These are phyloP conservation scores for Scaptodrosophila lebanonensis DNA, from an alignment of 1,140 invertebrate genomes.

Conservation along the genomic window DNA sequence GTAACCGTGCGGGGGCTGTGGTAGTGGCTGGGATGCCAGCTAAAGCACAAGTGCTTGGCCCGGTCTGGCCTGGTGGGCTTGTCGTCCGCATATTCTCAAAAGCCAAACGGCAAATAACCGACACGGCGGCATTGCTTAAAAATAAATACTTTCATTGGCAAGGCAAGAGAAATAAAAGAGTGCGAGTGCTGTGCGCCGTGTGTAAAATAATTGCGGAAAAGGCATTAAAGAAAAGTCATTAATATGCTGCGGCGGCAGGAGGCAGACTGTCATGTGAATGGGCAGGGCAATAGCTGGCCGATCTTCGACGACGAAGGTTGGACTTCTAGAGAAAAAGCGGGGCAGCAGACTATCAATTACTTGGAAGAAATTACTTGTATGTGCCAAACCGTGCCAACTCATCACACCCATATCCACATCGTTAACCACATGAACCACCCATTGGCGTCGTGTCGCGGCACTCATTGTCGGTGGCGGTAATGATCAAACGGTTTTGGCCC, in stretches of 20 bases:
- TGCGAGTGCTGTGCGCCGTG: conserved; percentile 49
- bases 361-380: conserved; percentile 73
- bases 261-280: conserved; percentile 22
- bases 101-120: conserved; percentile 66
- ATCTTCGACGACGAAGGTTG: no score
- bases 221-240: conserved; percentile 75
- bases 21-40: conserved; percentile 6
- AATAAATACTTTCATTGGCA: conserved; percentile 33
- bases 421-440: conserved; percentile 3
- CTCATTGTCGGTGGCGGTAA: no score
- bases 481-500: conserved; percentile 50
- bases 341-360: conserved; percentile 69
- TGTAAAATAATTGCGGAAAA: conserved; percentile 74
- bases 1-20: conserved; percentile 43
- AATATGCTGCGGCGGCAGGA: conserved; percentile 57
- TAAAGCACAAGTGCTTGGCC: conserved; percentile 49
- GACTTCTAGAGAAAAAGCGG: conserved; percentile 50
- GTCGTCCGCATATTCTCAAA: conserved; percentile 39
- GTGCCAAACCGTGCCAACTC: no score
- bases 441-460: conserved; percentile 17
- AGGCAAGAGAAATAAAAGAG: conserved; percentile 36
- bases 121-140: conserved; percentile 55
- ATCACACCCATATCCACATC: conserved; percentile 44
- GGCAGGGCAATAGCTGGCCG: conserved; percentile 38
- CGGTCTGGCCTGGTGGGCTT: neutral